Evolutionary conservation across 2,888 invertebrate genomes (phyloP), one percentile per base, ranked within the genome.

Genomic region (Eudemis profundana): DNA sequence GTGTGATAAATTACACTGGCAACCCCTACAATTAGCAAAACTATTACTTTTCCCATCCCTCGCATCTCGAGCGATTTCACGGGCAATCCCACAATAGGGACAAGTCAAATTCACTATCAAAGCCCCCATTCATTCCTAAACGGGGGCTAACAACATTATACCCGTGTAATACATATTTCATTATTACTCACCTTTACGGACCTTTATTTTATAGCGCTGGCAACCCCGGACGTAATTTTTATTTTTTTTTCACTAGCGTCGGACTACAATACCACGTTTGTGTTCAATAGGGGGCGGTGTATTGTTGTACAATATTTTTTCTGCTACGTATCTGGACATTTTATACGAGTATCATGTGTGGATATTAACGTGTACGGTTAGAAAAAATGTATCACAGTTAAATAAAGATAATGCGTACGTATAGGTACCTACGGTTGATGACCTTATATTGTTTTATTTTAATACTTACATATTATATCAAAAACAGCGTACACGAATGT

Each of bases 111-210:
- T 84, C 78, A 80, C 81, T 79, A 83, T 87, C 85, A 77, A 84
- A 88, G 84, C 72, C 76, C 72, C 82, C 78, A 86, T 89, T 88
- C 87, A 85, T 79, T 72, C 56, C 74, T 82, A 85, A 89, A 85
- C 85, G 83, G 87, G 83, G 84, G 82, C 88, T 90, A 90, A 91
- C 92, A 91, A 90, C 90, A 89, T 91, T 90, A 91, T 92, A 89
- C 87, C 83, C 88, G 82, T 92, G 91, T 92, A 87, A 92, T 91
- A 92, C 90, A 91, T 91, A 90, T 91, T 91, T 90, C 90, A 91
- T 90, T 89, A 90, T 90, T 89, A 88, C 87, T 85, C 79, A 87
- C 89, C 89, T 87, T 89, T 89, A 89, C 89, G 81, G 83, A 73
- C 82, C 89, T 89, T 89, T 85, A 89, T 90, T 91, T 91, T 90